Percentiles rank a stretch among this genome's conserved stretches.
Evolutionary conservation across 1,140 invertebrate genomes (phyloP).

Genomic region (Pachyrhynchus sulphureomaculatus): DNA sequence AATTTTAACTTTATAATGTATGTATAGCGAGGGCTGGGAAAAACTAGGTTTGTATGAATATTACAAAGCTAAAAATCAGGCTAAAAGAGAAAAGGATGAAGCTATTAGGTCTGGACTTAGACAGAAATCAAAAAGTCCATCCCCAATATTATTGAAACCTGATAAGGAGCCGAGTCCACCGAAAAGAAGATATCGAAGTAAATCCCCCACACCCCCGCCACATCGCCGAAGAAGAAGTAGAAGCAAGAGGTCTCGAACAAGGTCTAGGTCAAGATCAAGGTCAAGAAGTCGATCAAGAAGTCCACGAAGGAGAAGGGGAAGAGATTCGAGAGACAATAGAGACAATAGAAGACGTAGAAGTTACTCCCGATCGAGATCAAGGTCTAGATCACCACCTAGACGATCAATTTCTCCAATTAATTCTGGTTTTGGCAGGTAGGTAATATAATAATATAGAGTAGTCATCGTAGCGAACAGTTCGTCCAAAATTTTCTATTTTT

Average conservation of each 20-base stretch:
- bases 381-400: constrained; percentile 54
- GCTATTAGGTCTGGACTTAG: constrained; percentile 70
- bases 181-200: constrained; percentile 71
- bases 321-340: constrained; percentile 19
- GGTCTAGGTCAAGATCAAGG: constrained; percentile 52
- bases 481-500: too few species aligned
- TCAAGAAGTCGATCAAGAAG: constrained; percentile 40
- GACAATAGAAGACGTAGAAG: constrained; percentile 46
- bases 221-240: constrained; percentile 14
- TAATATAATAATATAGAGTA: background rate
- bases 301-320: constrained; percentile 25
- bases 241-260: constrained; percentile 23
- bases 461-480: too few species aligned
- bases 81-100: constrained; percentile 86
- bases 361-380: constrained; percentile 53
- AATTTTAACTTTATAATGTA: too few species aligned
- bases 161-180: constrained; percentile 73
- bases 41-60: constrained; percentile 96
- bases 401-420: constrained; percentile 8
- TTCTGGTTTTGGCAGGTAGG: constrained; percentile 15
- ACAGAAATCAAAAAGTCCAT: constrained; percentile 71
- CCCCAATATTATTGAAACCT: constrained; percentile 64
- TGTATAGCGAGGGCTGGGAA: constrained; percentile 92
- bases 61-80: constrained; percentile 92
- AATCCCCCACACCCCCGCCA: constrained; percentile 50